phyloP scores from a whole-genome alignment of 1,140 invertebrate genomes.

The Drosophila hydei region DNA sequence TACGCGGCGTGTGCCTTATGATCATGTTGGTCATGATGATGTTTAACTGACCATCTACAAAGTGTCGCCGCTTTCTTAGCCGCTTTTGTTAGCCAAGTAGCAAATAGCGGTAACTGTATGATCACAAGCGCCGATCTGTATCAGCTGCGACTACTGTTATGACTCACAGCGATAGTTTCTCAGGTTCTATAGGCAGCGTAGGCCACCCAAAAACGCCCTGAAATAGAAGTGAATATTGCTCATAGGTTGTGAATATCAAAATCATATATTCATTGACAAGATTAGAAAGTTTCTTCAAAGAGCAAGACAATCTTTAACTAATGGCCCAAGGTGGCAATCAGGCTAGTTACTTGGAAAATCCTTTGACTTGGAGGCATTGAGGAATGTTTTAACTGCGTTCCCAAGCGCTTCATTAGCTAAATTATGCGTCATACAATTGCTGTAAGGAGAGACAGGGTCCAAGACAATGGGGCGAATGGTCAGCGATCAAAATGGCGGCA shows the following conservation, averaged over 20 bases:
- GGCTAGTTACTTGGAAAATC: conserved; percentile 3
- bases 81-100: conserved; percentile 64
- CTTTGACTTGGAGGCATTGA: neutral
- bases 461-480: conserved; percentile 39
- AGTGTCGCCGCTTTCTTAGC: conserved; percentile 65
- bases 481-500: conserved; percentile 72
- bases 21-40: conserved; percentile 22
- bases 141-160: conserved; percentile 50
- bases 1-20: conserved; percentile 71
- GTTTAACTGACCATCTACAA: conserved; percentile 42
- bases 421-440: conserved; percentile 74
- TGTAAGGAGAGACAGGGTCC: conserved; percentile 66
- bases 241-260: neutral
- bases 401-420: conserved; percentile 71
- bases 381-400: conserved; percentile 26
- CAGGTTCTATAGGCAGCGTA: conserved; percentile 2
- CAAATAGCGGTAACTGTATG: conserved; percentile 74
- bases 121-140: conserved; percentile 72
- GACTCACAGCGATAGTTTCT: conserved; percentile 26
- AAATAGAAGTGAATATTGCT: neutral
- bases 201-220: neutral
- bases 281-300: neutral
- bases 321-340: conserved; percentile 34
- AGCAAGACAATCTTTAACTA: neutral
- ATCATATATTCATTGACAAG: neutral